phyloP scores from a whole-genome alignment of 2,797 vertebrate genomes.

The Crocodylus rhombifer region DNA sequence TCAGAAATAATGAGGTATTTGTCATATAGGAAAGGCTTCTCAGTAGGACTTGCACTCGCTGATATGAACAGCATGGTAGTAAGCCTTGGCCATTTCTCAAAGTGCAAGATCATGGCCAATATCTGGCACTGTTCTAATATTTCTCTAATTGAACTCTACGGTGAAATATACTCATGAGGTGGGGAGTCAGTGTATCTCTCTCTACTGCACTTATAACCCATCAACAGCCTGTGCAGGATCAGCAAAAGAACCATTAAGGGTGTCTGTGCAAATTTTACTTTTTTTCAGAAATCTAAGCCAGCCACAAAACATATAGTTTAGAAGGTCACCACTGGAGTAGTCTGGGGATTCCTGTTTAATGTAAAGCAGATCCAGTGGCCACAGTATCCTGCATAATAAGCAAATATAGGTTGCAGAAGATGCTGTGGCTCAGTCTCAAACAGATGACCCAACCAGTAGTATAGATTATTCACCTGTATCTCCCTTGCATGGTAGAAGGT shows the following conservation, averaged over 20 bases:
- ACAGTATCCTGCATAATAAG: not conserved
- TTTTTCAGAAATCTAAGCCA: not conserved
- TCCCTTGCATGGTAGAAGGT: not conserved
- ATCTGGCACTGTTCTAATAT: not conserved
- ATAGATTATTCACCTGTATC: not conserved
- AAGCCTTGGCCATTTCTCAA: not conserved
- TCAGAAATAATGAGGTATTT: not conserved
- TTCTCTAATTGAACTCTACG: not conserved
- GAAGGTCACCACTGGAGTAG: not conserved
- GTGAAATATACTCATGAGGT: not conserved
- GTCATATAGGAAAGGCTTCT: not conserved
- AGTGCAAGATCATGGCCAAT: not conserved
- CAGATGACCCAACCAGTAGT: not conserved
- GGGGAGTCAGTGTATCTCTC: not conserved
- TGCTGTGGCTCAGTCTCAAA: accelerated
- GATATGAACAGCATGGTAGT: not conserved
- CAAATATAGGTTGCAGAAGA: not conserved
- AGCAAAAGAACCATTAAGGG: not conserved
- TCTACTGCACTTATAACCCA: not conserved
- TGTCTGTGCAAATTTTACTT: not conserved
- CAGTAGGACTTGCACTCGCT: not conserved
- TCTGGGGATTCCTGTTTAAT: not conserved
- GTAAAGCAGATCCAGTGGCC: not conserved
- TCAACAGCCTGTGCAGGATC: not conserved
- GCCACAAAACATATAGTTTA: not conserved